A percentile compares a stretch with the other conserved stretches of the same genome.
phyloP scores from a whole-genome alignment of 2,888 invertebrate genomes.

The Agrilus biguttatus region DNA sequence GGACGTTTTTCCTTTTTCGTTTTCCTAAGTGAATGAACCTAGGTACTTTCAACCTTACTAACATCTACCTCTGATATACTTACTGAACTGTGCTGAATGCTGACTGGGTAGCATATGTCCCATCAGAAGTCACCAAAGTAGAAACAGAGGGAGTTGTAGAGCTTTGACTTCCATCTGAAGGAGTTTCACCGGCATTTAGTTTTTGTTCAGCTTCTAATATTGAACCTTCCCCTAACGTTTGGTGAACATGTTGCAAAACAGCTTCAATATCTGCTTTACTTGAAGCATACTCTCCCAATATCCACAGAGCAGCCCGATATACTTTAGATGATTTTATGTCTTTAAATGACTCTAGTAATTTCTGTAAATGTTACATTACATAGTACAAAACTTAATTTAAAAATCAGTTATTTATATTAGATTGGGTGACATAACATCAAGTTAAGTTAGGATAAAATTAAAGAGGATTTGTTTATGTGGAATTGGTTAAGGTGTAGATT shows the following conservation, averaged over 20 bases:
- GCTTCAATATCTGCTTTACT: slow-evolving; percentile 60
- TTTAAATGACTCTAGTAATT: slow-evolving; percentile 67
- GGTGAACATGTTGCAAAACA: slow-evolving; percentile 63
- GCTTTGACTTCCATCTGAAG: slow-evolving; percentile 32
- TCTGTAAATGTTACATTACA: slow-evolving; percentile 23
- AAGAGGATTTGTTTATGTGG: too few species aligned
- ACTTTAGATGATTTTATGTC: slow-evolving; percentile 83
- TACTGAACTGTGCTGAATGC: slow-evolving; percentile 76
- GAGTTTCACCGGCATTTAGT: slow-evolving; percentile 56
- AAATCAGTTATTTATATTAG: too few species aligned
- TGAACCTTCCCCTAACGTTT: slow-evolving; percentile 57
- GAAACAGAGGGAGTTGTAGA: slow-evolving; percentile 26
- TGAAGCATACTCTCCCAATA: slow-evolving; percentile 90
- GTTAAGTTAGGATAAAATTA: too few species aligned
- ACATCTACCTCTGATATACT: slow-evolving; percentile 23
- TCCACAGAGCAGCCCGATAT: slow-evolving; percentile 91
- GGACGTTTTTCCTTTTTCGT: slow-evolving; percentile 58
- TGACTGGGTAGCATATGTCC: slow-evolving; percentile 97
- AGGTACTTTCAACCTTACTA: background rate
- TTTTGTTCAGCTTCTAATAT: slow-evolving; percentile 51
- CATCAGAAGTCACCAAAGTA: slow-evolving; percentile 91
- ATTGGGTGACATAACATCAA: too few species aligned
- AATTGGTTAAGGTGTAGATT: too few species aligned
- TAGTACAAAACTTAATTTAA: background rate
- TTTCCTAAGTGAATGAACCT: slow-evolving; percentile 22